Base-by-base conservation (phyloP, 2,113 vertebrate genomes). In the Mystacornis crossleyi region DNA sequence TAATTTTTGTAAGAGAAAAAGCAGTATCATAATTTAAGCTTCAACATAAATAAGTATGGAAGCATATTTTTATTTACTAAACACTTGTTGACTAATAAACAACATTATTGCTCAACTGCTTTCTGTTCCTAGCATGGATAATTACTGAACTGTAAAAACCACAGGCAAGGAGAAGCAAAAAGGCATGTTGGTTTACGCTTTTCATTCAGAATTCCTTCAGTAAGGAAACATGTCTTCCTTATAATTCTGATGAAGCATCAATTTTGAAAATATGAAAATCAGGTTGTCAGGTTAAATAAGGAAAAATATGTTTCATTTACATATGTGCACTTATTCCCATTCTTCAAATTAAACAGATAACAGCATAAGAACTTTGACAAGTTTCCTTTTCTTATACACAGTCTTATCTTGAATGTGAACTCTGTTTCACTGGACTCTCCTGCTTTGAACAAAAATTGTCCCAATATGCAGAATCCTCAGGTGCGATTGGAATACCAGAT, bases 381-480 rank as follows among this genome's bases (percentile, higher is more conserved):
- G 34, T 84, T 95, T 89, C 18, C 81, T 95, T 21, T 40, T 58
- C 51, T 85, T 86, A 72, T 7, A 90, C 33, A 31, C 6, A 26
- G 65, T 88, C 40, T 53, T 64, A 88, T 97, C 89, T 95, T 90
- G 94, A 95, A 85, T 79, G 95, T 62, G 65, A 98, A 93, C 93
- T 98, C 96, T 98, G 99, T 87, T 98, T 98, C 94, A 96, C 79
- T 21, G 98, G 98, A 34, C 97, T 96, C 78, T 99, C 98, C 60
- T 98, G 98, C 97, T 99, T 99, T 65, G 91, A 98, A 94, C 97
- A 98, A 96, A 99, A 99, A 88, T 96, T 98, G 88, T 99, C 98
- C 99, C 99, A 99, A 95, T 98, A 98, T 23, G 98, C 92, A 78
- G 98, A 96, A 96, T 99, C 99, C 95, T 99, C 99, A 14, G 99